These are phyloP conservation scores for Chloroceryle inda DNA, from an alignment of 2,797 vertebrate genomes.

Conservation along the genomic window DNA sequence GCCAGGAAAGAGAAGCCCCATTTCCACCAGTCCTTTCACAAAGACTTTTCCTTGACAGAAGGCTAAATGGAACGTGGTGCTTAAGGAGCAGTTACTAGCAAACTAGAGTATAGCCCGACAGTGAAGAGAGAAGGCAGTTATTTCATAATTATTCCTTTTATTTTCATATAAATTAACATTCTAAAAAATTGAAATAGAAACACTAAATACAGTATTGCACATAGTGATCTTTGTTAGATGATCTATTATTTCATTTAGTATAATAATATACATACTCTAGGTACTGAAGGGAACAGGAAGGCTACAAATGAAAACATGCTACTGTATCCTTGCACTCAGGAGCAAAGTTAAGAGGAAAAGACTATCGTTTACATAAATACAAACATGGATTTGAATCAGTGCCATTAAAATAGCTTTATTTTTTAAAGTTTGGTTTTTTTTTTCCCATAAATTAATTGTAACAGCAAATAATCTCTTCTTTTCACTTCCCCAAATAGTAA, in stretches of 20 bases:
- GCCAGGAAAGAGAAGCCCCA: background rate
- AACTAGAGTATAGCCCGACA: background rate
- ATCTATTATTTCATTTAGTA: conserved; percentile 79
- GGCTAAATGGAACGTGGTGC: background rate
- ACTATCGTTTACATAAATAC: conserved; percentile 78
- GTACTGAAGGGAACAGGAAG: conserved; percentile 76
- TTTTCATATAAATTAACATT: conserved; percentile 92
- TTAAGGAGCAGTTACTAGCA: background rate
- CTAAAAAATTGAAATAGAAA: conserved; percentile 88
- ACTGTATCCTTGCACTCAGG: conserved; percentile 70
- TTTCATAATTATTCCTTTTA: conserved; percentile 86
- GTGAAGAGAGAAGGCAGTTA: conserved; percentile 22
- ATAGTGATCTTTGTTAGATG: conserved; percentile 85
- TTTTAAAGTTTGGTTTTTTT: conserved; percentile 44
- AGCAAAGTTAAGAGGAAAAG: conserved; percentile 71
- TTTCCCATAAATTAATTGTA: conserved; percentile 45
- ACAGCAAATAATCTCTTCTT: conserved; percentile 63
- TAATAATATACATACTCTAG: conserved; percentile 80
- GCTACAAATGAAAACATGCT: conserved; percentile 81
- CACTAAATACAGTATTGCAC: conserved; percentile 91
- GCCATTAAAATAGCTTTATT: conserved; percentile 77
- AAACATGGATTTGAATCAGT: conserved; percentile 76
- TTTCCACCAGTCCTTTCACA: background rate
- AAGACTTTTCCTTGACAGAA: background rate
- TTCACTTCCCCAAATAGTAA: conserved; percentile 65